Evolutionary conservation across 2,888 invertebrate genomes (phyloP), one percentile per base, ranked within the genome.

Genomic region (Erebia epiphron): DNA sequence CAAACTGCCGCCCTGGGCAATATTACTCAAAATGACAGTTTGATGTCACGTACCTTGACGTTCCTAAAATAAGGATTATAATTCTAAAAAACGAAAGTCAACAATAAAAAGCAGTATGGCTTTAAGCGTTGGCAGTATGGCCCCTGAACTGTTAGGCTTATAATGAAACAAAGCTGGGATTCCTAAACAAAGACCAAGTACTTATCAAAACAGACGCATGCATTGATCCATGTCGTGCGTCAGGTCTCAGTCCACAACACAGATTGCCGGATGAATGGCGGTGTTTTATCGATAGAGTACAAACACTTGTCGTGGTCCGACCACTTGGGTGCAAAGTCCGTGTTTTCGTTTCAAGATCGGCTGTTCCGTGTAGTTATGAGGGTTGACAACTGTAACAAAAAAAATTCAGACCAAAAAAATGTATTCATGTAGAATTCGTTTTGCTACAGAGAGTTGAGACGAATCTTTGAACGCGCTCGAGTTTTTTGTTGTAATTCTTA

Each of bases 301-400:
- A 41, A 68, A 57, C 26, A 57, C 56, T 57, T 26, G 56, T 41
- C 21, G 54, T 14, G 18, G 10, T 54, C 58, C 60, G 60, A 18
- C 43, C 52, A 54, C 56, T 62, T n/a, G 62, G 62, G 70, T 72
- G 41, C 70, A 69, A 75, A 74, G 75, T 75, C 70, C 75, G 49
- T 75, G 73, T 73, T 75, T 73, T 70, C 71, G 57, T 75, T 73
- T 75, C 72, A 75, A 74, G 72, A 74, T 70, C 73, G 66, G 68
- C 58, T 67, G 69, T 71, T 66, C 61, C 56, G 56, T 43, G 66
- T 67, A 50, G n/a, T 62, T n/a, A 18, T 7, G 13, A 63, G 62
- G 62, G 62, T 63, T 63, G 62, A 8, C 62, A 50, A 63, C 18
- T 16, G 1, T 16, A n/a, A 10, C 18, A 54, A 1, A 58, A 35